Base-by-base conservation (phyloP, 2,888 invertebrate species). In the Macrosiphum euphorbiae region DNA sequence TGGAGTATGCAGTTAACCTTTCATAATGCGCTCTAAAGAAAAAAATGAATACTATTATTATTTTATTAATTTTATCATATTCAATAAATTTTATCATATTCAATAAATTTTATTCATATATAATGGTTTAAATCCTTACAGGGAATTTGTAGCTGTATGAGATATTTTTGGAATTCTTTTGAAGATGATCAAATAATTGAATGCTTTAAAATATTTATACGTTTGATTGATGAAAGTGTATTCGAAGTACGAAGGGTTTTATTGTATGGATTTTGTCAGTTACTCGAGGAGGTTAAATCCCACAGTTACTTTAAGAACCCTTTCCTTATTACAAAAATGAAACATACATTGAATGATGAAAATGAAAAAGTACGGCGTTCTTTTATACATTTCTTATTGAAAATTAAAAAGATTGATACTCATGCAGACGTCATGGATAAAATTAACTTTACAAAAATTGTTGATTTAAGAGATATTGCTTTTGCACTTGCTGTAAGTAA, bases 321-420 rank as follows among this genome's bases (percentile, higher is more conserved):
- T 26, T 86, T 86, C 10, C 89, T 95, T 92, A 90, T 94, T 10
- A 47, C 94, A 26, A 92, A 95, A 92, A 94, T 95, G n/a, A 94
- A 94, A 61, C 61, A 61, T 78, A 35, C 84, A 58, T 78, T 94
- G 2, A 95, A 95, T 92, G 95, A 95, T 90, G 95, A 95, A 52
- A 95, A 95, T 93, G 95, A 95, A 89, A 94, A 94, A 52, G 95
- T 95, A n/a, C 92, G 95, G 35, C 94, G 94, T 85, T 95, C 95
- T 20, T 95, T 95, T 94, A 94, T 95, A 16, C 91, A 94, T 52
- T 94, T 95, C 94, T 94, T 95, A 26, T n/a, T 95, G 28, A 93
- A 94, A 91, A 90, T 95, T 13, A 95, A 95, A 90, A 94, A 94
- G 41, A 55, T 89, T 61, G 94, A 94, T 58, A 88, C 78, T 47